Percentiles rank a stretch among this genome's conserved stretches.
Conservation (phyloP, 2,888 invertebrate genomes). For the Drosophila acutilabella region DNA sequence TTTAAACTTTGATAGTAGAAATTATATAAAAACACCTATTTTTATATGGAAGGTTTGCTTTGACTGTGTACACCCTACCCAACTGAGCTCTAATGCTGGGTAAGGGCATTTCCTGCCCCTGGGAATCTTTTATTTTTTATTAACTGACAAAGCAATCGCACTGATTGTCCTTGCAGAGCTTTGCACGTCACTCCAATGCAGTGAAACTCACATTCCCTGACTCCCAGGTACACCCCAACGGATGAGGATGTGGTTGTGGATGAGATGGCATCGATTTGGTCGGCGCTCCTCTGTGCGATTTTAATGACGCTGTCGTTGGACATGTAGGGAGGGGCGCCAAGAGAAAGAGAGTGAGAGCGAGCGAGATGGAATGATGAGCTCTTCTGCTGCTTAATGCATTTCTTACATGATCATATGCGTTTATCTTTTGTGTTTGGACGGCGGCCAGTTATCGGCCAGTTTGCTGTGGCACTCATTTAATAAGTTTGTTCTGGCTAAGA, state of each 20-base stretch:
- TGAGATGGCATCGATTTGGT: conserved; percentile 70
- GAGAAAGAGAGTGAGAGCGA: neutral
- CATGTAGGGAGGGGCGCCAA: conserved; percentile 19
- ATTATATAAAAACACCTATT: too few species aligned
- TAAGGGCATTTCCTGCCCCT: conserved; percentile 15
- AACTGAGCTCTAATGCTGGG: too few species aligned
- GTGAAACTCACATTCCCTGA: conserved; percentile 25
- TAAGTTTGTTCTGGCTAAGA: conserved; percentile 81
- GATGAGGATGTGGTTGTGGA: conserved; percentile 2
- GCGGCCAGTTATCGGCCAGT: conserved; percentile 69
- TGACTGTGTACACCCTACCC: too few species aligned
- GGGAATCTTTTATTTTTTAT: neutral
- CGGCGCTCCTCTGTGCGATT: conserved; percentile 64
- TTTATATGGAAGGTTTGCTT: too few species aligned
- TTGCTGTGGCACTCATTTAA: conserved; percentile 81
- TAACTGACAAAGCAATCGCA: conserved; percentile 28
- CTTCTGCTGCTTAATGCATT: conserved; percentile 73
- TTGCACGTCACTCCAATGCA: conserved; percentile 34
- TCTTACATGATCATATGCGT: conserved; percentile 82
- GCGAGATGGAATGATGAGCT: conserved; percentile 14
- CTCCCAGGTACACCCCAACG: conserved; percentile 55
- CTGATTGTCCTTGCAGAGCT: conserved; percentile 10
- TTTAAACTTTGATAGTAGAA: too few species aligned
- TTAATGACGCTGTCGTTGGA: conserved; percentile 60
- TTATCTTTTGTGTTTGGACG: conserved; percentile 76